Percentiles rank a stretch among this genome's conserved stretches.
Conservation (phyloP, 2,888 invertebrate genomes). For the Drepanosiphum platanoidis region DNA sequence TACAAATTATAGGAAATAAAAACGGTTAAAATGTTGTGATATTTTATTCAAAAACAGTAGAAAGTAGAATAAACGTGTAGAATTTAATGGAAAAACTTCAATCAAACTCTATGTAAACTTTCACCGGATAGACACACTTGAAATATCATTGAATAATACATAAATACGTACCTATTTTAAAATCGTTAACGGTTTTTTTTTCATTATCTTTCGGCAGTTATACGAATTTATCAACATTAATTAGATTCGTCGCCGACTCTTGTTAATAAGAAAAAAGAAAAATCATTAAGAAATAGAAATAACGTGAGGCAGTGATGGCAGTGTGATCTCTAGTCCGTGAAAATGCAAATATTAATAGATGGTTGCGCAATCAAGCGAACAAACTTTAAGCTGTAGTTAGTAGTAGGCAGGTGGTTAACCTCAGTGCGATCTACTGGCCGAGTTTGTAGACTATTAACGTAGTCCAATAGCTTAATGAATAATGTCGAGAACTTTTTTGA, state of each 20-base stretch:
- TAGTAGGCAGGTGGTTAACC: background rate
- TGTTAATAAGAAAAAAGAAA: background rate
- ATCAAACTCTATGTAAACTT: background rate
- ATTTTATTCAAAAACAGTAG: too few species aligned
- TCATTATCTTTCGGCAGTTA: background rate
- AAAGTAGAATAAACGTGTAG: too few species aligned
- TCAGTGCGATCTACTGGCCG: background rate
- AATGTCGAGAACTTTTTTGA: too few species aligned
- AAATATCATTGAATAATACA: background rate
- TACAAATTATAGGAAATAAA: too few species aligned
- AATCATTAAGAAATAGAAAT: background rate
- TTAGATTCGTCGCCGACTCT: background rate
- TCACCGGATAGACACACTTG: background rate
- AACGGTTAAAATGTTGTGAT: too few species aligned
- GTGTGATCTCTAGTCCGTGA: background rate
- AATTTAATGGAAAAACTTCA: background rate
- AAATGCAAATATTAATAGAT: background rate
- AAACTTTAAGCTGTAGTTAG: background rate
- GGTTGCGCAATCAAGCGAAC: background rate
- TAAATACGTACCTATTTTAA: background rate
- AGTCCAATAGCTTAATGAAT: too few species aligned
- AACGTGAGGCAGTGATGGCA: background rate
- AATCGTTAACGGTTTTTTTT: background rate
- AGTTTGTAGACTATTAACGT: too few species aligned
- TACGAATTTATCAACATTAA: background rate